Conservation (phyloP, 2,113 vertebrate genomes). For the Callipepla californica region DNA sequence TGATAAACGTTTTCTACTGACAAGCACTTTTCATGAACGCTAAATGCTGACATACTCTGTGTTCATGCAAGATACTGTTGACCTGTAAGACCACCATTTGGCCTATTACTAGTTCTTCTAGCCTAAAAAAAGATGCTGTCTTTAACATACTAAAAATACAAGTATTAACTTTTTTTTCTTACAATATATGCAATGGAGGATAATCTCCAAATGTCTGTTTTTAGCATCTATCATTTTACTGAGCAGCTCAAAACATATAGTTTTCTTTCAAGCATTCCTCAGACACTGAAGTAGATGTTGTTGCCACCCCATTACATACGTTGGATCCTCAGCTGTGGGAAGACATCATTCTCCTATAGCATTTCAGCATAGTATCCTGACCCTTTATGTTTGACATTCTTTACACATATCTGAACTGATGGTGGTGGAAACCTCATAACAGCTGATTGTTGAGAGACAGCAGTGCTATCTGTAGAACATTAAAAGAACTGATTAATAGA, state of each 20-base stretch:
- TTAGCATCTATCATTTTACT: neutral
- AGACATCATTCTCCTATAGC: neutral
- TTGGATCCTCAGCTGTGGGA: neutral
- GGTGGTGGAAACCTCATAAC: neutral
- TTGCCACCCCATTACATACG: neutral
- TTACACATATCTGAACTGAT: neutral
- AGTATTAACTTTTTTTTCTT: neutral
- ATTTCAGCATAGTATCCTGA: neutral
- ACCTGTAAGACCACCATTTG: neutral
- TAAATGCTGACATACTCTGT: neutral
- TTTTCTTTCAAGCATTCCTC: neutral
- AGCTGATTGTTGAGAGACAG: neutral
- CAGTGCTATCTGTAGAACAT: neutral
- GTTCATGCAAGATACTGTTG: neutral
- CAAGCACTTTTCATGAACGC: neutral
- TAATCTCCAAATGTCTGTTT: neutral
- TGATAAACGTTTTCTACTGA: conserved; percentile 2
- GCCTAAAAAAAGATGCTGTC: neutral
- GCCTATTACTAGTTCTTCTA: neutral
- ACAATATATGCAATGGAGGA: fast-evolving
- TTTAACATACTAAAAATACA: neutral
- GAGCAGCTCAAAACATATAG: neutral
- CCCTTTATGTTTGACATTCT: neutral
- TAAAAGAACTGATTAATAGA: neutral
- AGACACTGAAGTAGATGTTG: neutral